These are phyloP conservation scores for Thryonomys swinderianus DNA, from an alignment of 2,113 vertebrate genomes.

Conservation along the genomic window DNA sequence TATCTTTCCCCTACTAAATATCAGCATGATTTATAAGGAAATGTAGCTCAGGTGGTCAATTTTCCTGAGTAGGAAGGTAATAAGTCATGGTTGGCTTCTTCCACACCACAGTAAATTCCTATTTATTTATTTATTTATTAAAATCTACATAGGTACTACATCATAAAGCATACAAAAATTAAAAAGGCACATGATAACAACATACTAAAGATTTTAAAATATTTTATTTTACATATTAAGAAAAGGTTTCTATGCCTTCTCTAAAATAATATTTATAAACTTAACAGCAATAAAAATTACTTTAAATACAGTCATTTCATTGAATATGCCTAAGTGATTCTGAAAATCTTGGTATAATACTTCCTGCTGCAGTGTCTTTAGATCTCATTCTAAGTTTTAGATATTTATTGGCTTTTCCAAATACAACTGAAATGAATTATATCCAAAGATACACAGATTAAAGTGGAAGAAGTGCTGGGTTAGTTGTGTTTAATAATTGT, in stretches of 20 bases:
- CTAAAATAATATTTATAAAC: slow-evolving; percentile 13
- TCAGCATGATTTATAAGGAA: background rate
- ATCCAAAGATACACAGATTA: background rate
- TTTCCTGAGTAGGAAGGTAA: background rate
- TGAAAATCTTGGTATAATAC: background rate
- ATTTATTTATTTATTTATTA: background rate
- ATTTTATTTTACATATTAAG: background rate
- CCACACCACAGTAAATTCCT: background rate
- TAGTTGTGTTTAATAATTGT: slow-evolving; percentile 36
- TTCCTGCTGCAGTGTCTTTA: background rate
- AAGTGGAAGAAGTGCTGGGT: background rate
- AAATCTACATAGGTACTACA: background rate
- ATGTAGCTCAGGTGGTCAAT: background rate
- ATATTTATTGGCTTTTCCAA: background rate
- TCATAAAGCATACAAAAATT: background rate
- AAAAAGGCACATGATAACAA: background rate
- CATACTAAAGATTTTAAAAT: background rate
- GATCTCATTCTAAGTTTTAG: background rate
- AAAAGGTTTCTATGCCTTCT: background rate
- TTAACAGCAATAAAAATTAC: background rate
- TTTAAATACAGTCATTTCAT: background rate
- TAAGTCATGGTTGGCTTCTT: slow-evolving; percentile 1
- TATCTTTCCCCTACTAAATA: slow-evolving; percentile 22
- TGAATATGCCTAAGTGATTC: background rate
- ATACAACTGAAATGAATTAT: background rate